Conservation (phyloP, 2,888 invertebrate genomes). For the Cremastobaeus sp. region DNA sequence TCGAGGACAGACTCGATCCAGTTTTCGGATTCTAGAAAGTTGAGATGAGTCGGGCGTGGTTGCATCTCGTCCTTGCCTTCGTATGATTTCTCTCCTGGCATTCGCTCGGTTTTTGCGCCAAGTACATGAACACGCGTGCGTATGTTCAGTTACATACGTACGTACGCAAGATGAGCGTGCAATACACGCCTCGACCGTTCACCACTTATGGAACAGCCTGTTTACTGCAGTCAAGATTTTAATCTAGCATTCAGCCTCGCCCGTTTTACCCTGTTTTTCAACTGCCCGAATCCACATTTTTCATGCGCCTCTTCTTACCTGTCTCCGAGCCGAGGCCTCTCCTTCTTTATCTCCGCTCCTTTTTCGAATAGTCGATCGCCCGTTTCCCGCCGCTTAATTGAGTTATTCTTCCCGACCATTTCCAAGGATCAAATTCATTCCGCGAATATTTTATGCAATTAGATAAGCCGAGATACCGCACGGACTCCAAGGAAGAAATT, state of each 20-base stretch:
- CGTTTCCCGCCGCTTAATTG: no score
- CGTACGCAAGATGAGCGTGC: background rate
- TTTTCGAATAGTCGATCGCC: no score
- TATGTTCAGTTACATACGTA: constrained; percentile 32
- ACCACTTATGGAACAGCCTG: constrained; percentile 56
- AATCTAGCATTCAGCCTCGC: constrained; percentile 58
- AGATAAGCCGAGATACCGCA: no score
- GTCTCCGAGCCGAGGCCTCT: no score
- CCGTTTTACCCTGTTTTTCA: constrained; percentile 45
- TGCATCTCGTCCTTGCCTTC: constrained; percentile 75
- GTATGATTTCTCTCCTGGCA: constrained; percentile 77
- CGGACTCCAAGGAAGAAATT: no score
- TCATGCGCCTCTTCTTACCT: background rate
- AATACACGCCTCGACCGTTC: background rate
- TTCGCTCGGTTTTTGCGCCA: constrained; percentile 63
- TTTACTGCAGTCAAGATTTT: constrained; percentile 66
- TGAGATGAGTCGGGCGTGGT: constrained; percentile 76
- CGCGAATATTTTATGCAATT: no score
- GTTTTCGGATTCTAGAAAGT: constrained; percentile 79
- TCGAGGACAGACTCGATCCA: constrained; percentile 73
- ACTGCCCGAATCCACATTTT: constrained; percentile 9
- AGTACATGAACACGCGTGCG: constrained; percentile 41
- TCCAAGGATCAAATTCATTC: no score
- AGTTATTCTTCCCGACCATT: no score
- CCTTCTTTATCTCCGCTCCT: no score